phyloP scores from a whole-genome alignment of 2,797 vertebrate genomes.

The Rhinichthys osculus region DNA sequence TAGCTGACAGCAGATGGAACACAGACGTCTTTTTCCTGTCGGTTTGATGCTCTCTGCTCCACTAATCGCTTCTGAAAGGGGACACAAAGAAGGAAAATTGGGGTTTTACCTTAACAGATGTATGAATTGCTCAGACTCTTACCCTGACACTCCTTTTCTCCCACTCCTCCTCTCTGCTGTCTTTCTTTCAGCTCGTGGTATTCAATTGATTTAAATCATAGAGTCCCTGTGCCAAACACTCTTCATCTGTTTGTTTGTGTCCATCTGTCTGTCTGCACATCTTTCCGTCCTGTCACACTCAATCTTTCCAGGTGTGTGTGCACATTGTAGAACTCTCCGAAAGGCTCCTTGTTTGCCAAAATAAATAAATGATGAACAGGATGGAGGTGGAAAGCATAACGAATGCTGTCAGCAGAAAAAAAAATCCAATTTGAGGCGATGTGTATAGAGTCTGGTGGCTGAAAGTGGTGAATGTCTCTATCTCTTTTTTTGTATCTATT shows the following conservation, averaged over 20 bases:
- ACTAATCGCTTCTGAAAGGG: constrained; percentile 78
- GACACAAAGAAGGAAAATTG: constrained; percentile 76
- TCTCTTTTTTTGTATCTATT: constrained; percentile 11
- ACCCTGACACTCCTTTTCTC: constrained; percentile 20
- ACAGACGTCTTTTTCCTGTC: constrained; percentile 79
- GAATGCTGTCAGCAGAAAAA: constrained; percentile 78
- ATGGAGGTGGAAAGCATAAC: constrained; percentile 80
- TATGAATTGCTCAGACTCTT: constrained; percentile 65
- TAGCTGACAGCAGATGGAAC: constrained; percentile 83
- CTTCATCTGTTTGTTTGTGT: constrained; percentile 37
- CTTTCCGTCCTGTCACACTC: constrained; percentile 53
- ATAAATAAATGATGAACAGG: constrained; percentile 84
- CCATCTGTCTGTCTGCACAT: constrained; percentile 32
- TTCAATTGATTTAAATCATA: constrained; percentile 37
- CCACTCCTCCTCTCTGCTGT: constrained; percentile 3
- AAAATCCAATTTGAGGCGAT: constrained; percentile 79
- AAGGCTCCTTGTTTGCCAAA: constrained; percentile 77
- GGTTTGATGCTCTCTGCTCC: constrained; percentile 75
- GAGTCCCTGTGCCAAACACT: constrained; percentile 10
- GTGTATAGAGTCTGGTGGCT: constrained; percentile 73
- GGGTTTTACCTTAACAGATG: constrained; percentile 76
- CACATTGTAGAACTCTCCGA: constrained; percentile 73
- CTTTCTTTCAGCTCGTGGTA: constrained; percentile 34
- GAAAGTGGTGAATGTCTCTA: constrained; percentile 69
- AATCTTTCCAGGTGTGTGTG: constrained; percentile 55